Evolutionary conservation across 2,113 vertebrate species (phyloP).

Genomic region (Miniopterus natalensis): DNA sequence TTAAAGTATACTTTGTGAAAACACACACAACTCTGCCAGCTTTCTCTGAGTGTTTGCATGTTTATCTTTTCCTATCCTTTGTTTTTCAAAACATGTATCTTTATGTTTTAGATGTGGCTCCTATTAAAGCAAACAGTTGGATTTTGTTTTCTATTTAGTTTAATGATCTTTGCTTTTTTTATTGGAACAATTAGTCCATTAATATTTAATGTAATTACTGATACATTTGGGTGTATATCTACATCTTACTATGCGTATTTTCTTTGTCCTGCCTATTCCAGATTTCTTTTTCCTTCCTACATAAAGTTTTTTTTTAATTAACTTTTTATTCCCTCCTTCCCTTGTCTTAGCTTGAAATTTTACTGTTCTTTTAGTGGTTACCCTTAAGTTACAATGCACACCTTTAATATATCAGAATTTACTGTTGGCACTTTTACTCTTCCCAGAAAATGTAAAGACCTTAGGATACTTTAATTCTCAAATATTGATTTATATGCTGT

Average conservation of each 20-base stretch:
- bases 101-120: constrained; percentile 5
- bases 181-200: neutral
- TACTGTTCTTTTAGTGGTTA: neutral
- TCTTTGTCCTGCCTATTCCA: neutral
- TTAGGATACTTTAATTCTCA: neutral
- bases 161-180: constrained; percentile 36
- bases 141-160: constrained; percentile 14
- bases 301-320: neutral
- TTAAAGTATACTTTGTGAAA: neutral
- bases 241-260: neutral
- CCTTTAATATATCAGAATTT: neutral
- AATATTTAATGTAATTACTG: constrained; percentile 37
- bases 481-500: neutral
- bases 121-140: neutral
- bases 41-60: constrained; percentile 23
- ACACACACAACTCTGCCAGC: neutral
- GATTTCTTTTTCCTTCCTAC: neutral
- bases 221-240: constrained; percentile 1
- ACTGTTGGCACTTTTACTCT: neutral
- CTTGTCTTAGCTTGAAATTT: neutral
- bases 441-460: neutral
- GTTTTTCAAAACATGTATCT: neutral
- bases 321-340: neutral
- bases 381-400: neutral
- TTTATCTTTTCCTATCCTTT: neutral